Percentiles rank a stretch among this genome's conserved stretches.
phyloP scores from a whole-genome alignment of 1,140 invertebrate genomes.

The Drosophila truncata region DNA sequence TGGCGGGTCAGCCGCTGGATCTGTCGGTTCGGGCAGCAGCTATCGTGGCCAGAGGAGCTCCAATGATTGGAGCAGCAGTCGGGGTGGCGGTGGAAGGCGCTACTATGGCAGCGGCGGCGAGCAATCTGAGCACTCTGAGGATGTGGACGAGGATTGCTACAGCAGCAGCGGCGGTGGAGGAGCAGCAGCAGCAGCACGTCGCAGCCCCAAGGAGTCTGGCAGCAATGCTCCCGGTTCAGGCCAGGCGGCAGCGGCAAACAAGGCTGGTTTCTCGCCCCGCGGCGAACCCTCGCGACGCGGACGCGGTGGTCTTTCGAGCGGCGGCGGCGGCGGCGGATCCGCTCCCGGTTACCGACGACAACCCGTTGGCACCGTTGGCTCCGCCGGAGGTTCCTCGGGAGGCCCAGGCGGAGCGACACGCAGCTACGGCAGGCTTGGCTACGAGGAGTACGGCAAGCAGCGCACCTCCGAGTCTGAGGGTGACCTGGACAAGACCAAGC shows the following conservation, averaged over 20 bases:
- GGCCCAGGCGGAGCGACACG: conserved; percentile 25
- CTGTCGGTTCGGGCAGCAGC: conserved; percentile 77
- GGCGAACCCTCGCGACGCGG: conserved; percentile 93
- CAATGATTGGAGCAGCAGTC: conserved; percentile 67
- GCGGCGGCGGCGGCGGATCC: conserved; percentile 10
- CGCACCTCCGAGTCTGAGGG: conserved; percentile 77
- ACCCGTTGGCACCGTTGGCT: conserved; percentile 18
- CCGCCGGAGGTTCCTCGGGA: conserved; percentile 22
- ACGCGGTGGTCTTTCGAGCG: conserved; percentile 87
- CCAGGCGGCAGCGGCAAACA: conserved; percentile 33
- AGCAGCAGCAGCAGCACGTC: conserved; percentile 41
- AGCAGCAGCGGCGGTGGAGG: conserved; percentile 45
- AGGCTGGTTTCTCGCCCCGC: conserved; percentile 89
- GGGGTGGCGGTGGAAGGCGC: conserved; percentile 48
- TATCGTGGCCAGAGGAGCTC: conserved; percentile 65
- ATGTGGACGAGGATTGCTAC: conserved; percentile 78
- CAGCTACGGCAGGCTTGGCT: conserved; percentile 87
- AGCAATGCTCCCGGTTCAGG: conserved; percentile 15
- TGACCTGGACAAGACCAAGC: conserved; percentile 89
- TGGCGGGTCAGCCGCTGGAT: conserved; percentile 61
- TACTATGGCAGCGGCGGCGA: conserved; percentile 70
- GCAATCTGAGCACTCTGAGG: conserved; percentile 78
- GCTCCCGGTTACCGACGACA: conserved; percentile 23
- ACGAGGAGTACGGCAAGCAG: conserved; percentile 84
- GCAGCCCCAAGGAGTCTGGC: conserved; percentile 61